Evolutionary conservation across 2,888 invertebrate species (phyloP), one percentile per base, ranked within the genome.

Genomic region (Ceriagrion tenellum): DNA sequence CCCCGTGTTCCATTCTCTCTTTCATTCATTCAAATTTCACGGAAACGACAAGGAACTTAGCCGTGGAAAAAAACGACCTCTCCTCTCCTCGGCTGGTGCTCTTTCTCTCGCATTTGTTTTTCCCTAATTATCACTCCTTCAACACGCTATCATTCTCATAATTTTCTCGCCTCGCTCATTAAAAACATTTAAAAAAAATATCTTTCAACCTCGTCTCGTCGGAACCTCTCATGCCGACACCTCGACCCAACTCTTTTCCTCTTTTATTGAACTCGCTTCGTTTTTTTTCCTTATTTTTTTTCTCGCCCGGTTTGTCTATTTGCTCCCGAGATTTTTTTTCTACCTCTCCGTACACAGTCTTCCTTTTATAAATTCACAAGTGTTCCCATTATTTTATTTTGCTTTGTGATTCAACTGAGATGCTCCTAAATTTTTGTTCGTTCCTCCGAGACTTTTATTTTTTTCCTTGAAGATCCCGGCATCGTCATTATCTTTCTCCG

Each of bases 121-220:
- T 23, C 69, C 63, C 40, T 91, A 91, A 91, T 91, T 91, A 91
- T 91, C 91, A 12, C 63, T 63, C 59, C 91, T 91, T 91, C 59
- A 91, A 91, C 93, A 93, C 69, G 69, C 69, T 69, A 93, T 47
- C 74, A 55, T 69, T 69, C 93, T 93, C 69, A 93, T 69, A 69
- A 93, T 93, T 93, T 93, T 93, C 93, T 69, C 69, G 47, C 93
- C 69, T 93, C 69, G 55, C 69, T 93, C 93, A 93, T 93, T 93
- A 93, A 93, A 55, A 93, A 93, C 93, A 93, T 69, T 93, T 93
- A n/a, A 55, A 55, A 55, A 59, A 59, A 59, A 59, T 56, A 93
- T 93, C 63, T 40, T 69, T 91, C 63, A 26, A 40, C 40, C 40
- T 10, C 89, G 55, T 23, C 55, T 55, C 55, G 47, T 55, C n/a